Conservation (phyloP, 2,888 invertebrate species). For the Caradrina kadenii region DNA sequence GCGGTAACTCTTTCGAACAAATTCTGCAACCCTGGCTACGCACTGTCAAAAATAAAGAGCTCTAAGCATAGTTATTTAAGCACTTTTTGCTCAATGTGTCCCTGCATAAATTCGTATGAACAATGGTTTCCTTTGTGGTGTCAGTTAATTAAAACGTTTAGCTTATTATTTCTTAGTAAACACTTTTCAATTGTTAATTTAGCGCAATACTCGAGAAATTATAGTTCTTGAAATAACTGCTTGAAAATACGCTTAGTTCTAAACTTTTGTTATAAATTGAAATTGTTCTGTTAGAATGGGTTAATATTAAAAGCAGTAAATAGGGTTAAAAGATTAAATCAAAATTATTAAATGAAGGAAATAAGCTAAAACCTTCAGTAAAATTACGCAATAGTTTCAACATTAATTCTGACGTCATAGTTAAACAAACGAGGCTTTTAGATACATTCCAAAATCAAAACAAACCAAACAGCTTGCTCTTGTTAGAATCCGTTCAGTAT, state of each 20-base stretch:
- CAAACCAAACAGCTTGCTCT: no score
- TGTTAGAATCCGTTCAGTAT: no score
- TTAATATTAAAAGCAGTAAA: conserved; percentile 20
- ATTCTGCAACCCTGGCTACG: no score
- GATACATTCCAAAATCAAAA: no score
- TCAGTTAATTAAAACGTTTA: conserved; percentile 55
- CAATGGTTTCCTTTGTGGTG: conserved; percentile 48
- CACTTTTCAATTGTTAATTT: conserved; percentile 52
- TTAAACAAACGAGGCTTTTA: no score
- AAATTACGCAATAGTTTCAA: not conserved
- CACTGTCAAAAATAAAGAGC: not conserved
- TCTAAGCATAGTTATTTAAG: not conserved
- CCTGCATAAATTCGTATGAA: conserved; percentile 32
- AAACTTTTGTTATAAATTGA: conserved; percentile 38
- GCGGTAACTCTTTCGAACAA: no score
- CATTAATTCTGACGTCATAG: no score
- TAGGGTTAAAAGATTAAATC: not conserved
- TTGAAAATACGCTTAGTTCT: conserved; percentile 19
- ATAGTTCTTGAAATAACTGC: conserved; percentile 41
- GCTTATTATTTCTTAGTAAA: conserved; percentile 45
- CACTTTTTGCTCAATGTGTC: conserved; percentile 40
- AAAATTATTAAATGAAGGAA: not conserved
- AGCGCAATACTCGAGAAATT: conserved; percentile 30
- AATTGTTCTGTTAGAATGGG: conserved; percentile 24
- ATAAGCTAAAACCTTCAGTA: not conserved